Conservation (phyloP, 2,888 invertebrate species). For the Drosophila phalerata region DNA sequence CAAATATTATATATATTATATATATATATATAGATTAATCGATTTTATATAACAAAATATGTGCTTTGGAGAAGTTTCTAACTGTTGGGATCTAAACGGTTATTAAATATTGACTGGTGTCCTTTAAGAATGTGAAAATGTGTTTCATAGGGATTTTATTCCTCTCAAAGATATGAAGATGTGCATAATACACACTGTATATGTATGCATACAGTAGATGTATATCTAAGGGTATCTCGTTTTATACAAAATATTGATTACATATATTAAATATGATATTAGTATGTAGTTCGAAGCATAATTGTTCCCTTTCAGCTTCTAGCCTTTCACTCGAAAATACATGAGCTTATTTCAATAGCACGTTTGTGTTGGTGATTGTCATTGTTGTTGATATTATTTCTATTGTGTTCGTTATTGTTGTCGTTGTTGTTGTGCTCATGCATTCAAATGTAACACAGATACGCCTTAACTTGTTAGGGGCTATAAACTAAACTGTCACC, state of each 20-base stretch:
- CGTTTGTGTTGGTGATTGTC: constrained; percentile 9
- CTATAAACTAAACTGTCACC: constrained; percentile 74
- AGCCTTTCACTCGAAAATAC: constrained; percentile 9
- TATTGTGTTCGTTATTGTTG: constrained; percentile 7
- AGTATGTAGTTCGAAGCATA: neutral
- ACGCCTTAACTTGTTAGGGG: constrained; percentile 50
- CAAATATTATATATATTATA: too few species aligned
- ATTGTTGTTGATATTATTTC: constrained; percentile 14
- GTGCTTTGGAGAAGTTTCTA: too few species aligned
- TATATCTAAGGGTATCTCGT: neutral
- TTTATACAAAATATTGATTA: neutral
- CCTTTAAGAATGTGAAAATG: too few species aligned
- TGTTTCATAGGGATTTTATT: too few species aligned
- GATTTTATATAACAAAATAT: too few species aligned
- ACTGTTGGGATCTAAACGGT: too few species aligned
- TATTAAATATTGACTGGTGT: too few species aligned
- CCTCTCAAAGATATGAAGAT: too few species aligned
- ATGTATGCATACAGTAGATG: neutral
- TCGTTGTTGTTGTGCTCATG: constrained; percentile 26
- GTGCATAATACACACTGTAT: too few species aligned
- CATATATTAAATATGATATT: neutral
- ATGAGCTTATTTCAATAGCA: constrained; percentile 36
- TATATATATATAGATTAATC: too few species aligned
- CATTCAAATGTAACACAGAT: constrained; percentile 56
- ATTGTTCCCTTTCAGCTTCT: constrained; percentile 9